phyloP scores from a whole-genome alignment of 2,888 invertebrate species.

The Tolmerus cingulatus region DNA sequence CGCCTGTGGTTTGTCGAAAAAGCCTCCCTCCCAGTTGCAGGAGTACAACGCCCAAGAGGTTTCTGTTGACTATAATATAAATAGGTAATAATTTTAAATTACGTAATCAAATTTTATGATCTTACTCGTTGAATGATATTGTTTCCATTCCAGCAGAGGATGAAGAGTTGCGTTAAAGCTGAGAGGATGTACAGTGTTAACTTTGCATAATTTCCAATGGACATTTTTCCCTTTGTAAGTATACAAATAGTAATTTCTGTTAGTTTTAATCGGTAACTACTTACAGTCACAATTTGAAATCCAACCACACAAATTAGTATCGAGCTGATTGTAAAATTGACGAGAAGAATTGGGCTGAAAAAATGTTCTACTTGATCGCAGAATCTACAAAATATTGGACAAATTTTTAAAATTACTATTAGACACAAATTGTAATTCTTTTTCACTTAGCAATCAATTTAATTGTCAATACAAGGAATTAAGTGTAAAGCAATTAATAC shows the following conservation, averaged over 20 bases:
- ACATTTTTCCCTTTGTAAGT: slow-evolving; percentile 55
- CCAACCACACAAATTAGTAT: slow-evolving; percentile 62
- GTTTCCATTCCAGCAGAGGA: slow-evolving; percentile 61
- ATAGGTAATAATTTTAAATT: neutral
- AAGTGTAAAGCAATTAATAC: too few relatives aligned
- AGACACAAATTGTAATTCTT: too few relatives aligned
- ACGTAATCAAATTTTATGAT: slow-evolving; percentile 2
- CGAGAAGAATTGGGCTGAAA: slow-evolving; percentile 59
- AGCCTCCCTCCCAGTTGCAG: slow-evolving; percentile 57
- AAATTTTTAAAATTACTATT: too few relatives aligned
- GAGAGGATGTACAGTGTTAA: slow-evolving; percentile 61
- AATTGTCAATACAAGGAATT: too few relatives aligned
- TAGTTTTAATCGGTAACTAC: neutral
- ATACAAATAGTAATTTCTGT: neutral
- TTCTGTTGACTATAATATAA: slow-evolving; percentile 38
- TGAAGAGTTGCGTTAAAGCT: slow-evolving; percentile 58
- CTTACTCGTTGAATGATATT: slow-evolving; percentile 59
- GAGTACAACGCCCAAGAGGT: slow-evolving; percentile 47
- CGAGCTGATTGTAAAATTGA: slow-evolving; percentile 60
- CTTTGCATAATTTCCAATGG: slow-evolving; percentile 59
- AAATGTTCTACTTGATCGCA: slow-evolving; percentile 57
- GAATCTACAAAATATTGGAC: slow-evolving; percentile 54
- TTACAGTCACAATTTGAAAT: slow-evolving; percentile 60
- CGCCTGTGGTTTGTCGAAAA: neutral
- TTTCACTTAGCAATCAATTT: too few relatives aligned